Evolutionary conservation across 2,888 invertebrate species (phyloP).

Genomic region (Lasius platythorax): DNA sequence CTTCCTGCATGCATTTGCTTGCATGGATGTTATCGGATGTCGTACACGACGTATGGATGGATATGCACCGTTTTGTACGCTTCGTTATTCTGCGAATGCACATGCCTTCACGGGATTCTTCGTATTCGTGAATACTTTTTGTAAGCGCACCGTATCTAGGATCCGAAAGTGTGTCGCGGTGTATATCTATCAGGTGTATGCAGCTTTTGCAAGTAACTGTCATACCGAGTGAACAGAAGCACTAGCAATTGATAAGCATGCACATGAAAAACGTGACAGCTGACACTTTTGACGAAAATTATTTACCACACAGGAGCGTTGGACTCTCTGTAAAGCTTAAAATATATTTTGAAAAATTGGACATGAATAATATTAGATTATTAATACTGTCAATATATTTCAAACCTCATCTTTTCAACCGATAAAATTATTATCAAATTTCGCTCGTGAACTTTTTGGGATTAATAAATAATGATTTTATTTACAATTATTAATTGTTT

Average conservation of each 20-base stretch:
- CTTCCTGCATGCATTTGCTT: conserved; percentile 33
- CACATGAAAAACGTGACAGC: conserved; percentile 41
- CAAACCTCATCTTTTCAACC: not conserved
- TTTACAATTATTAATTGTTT: not conserved
- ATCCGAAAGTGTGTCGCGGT: conserved; percentile 50
- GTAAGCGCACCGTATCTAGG: conserved; percentile 24
- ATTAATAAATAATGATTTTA: not conserved
- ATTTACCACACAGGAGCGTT: conserved; percentile 21
- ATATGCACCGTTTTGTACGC: conserved; percentile 40
- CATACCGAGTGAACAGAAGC: conserved; percentile 36
- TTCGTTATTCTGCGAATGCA: conserved; percentile 44
- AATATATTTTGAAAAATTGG: not conserved
- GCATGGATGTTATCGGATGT: conserved; percentile 51
- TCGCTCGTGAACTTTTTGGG: not conserved
- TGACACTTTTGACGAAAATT: conserved; percentile 40
- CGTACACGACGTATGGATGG: conserved; percentile 41
- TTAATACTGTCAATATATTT: not conserved
- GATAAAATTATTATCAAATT: conserved; percentile 10
- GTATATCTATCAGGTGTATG: conserved; percentile 40
- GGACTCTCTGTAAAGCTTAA: conserved; percentile 19
- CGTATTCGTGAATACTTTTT: conserved; percentile 40
- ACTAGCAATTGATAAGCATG: conserved; percentile 41
- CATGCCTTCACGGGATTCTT: conserved; percentile 15
- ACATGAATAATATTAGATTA: conserved; percentile 23
- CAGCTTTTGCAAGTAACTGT: conserved; percentile 54